Evolutionary conservation across 1,140 invertebrate species (phyloP).

Genomic region (Apis dorsata): DNA sequence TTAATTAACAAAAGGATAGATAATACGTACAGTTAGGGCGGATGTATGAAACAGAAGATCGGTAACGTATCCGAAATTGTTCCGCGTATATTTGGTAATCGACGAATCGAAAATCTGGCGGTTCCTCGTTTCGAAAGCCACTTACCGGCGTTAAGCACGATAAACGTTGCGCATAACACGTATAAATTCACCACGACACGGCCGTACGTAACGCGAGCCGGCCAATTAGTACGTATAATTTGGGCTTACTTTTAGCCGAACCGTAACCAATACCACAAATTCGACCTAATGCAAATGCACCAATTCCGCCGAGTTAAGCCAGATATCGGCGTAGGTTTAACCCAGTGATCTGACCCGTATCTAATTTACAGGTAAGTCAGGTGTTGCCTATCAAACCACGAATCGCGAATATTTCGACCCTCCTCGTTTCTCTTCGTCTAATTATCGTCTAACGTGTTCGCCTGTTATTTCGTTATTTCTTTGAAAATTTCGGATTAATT

Average conservation of each 20-base stretch:
- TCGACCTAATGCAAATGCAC: constrained; percentile 45
- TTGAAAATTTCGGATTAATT: not conserved
- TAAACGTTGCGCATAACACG: constrained; percentile 10
- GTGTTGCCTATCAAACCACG: constrained; percentile 18
- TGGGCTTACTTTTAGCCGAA: constrained; percentile 36
- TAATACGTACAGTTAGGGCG: too few relatives aligned
- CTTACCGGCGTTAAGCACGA: constrained; percentile 14
- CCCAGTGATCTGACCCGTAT: constrained; percentile 49
- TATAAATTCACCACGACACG: constrained; percentile 25
- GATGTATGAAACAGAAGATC: not conserved
- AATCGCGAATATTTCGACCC: constrained; percentile 17
- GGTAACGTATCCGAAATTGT: not conserved
- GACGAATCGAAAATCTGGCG: constrained; percentile 1
- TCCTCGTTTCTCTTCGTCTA: not conserved
- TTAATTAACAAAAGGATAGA: too few relatives aligned
- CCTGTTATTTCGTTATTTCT: too few relatives aligned
- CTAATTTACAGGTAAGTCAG: constrained; percentile 50
- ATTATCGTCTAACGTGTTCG: not conserved
- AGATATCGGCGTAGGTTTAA: constrained; percentile 52
- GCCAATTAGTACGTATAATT: constrained; percentile 48
- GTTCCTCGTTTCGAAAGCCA: constrained; percentile 16
- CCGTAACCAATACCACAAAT: constrained; percentile 47
- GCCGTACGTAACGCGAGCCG: constrained; percentile 7
- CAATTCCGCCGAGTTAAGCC: constrained; percentile 42
- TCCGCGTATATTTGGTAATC: not conserved